Percentiles rank a stretch among this genome's conserved stretches.
phyloP scores from a whole-genome alignment of 2,113 vertebrate species.

The Clarias magur region DNA sequence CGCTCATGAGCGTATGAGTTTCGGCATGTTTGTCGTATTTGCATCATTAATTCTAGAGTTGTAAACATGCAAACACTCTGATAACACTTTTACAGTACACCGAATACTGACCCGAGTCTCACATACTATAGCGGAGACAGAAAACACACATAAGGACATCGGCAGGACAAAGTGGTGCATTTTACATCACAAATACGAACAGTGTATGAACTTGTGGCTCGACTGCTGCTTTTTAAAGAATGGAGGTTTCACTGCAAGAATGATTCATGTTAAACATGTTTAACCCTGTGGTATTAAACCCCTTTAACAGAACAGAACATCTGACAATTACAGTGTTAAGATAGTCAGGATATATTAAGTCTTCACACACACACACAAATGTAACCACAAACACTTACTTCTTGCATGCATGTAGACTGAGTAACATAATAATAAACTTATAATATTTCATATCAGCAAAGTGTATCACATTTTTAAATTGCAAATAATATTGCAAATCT shows the following conservation, averaged over 20 bases:
- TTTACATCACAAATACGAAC: neutral
- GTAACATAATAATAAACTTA: neutral
- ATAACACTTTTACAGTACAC: conserved; percentile 17
- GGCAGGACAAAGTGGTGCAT: neutral
- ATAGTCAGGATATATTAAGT: neutral
- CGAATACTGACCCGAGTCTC: neutral
- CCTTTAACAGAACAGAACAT: neutral
- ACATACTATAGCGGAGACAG: neutral
- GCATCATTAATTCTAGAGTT: conserved; percentile 16
- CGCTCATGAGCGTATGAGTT: neutral
- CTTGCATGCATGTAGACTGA: conserved; percentile 15
- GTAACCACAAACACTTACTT: conserved; percentile 1
- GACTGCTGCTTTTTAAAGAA: neutral
- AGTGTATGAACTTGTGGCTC: neutral
- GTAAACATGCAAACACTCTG: conserved; percentile 18
- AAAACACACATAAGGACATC: neutral
- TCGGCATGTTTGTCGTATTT: conserved; percentile 19
- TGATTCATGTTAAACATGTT: neutral
- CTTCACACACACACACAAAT: neutral
- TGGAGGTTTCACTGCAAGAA: neutral
- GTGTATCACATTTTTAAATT: neutral
- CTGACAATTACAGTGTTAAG: conserved; percentile 7
- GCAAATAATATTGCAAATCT: neutral
- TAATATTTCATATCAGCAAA: conserved; percentile 6
- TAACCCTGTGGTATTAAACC: neutral